Base-by-base conservation (phyloP, 92 coral and sea anemone species). In the Nematostella vectensis region DNA sequence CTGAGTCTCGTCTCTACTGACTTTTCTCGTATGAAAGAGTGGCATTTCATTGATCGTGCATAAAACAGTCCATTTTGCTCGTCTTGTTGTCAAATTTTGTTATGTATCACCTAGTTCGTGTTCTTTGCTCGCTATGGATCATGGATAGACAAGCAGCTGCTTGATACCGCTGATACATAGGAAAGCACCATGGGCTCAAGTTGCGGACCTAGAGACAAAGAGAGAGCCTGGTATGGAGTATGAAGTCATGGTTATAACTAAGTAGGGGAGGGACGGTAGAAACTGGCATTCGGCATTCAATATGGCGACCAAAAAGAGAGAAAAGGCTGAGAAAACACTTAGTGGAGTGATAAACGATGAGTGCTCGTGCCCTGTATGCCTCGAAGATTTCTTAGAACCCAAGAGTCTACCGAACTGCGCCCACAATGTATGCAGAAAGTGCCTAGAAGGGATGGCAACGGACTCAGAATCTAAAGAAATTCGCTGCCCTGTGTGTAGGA, bases 21-120 rank as follows among this genome's bases (percentile, higher is more conserved):
- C 68, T 86, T 93, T 93, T 59, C 81, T 78, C 54, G 77, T 50
- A 69, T 72, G 81, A 63, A 93, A 93, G 2, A 93, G 58, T 50
- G 99, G 99, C 99, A 89, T 89, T 4, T 36, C 42, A n/a, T n/a
- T n/a, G n/a, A n/a, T n/a, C n/a, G n/a, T n/a, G n/a, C n/a, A n/a
- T n/a, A 27, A n/a, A n/a, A n/a, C n/a, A n/a, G n/a, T n/a, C n/a
- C n/a, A n/a, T n/a, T n/a, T n/a, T n/a, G n/a, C n/a, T n/a, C n/a
- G n/a, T n/a, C n/a, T n/a, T n/a, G n/a, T n/a, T n/a, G n/a, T n/a
- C n/a, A n/a, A n/a, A n/a, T n/a, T n/a, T n/a, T n/a, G n/a, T n/a
- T n/a, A n/a, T n/a, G n/a, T n/a, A n/a, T n/a, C n/a, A n/a, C n/a
- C n/a, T n/a, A n/a, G n/a, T n/a, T n/a, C n/a, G n/a, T n/a, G n/a